Percentiles rank a stretch among this genome's conserved stretches.
These are phyloP conservation scores for Bombus superbus DNA, from an alignment of 1,140 invertebrate species.

Conservation along the genomic window DNA sequence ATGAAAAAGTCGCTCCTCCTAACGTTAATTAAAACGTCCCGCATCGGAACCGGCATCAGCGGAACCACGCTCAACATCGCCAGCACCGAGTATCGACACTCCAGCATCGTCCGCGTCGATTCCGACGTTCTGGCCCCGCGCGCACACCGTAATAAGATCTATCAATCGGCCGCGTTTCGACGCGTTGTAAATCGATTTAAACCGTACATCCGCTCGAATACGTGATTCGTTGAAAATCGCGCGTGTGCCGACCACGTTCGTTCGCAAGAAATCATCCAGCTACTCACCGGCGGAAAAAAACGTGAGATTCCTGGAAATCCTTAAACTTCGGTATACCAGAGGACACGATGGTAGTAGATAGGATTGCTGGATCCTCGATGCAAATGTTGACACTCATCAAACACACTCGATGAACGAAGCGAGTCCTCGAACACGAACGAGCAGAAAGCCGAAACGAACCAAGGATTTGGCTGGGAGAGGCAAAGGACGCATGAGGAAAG, in stretches of 20 bases:
- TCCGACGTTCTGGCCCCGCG: neutral
- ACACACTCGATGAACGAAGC: slow-evolving; percentile 26
- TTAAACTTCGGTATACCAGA: slow-evolving; percentile 4
- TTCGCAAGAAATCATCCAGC: neutral
- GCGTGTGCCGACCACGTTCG: neutral
- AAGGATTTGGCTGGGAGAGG: neutral
- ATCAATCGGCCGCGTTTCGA: slow-evolving; percentile 13
- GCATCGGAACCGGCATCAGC: slow-evolving; percentile 31
- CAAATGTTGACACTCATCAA: slow-evolving; percentile 25
- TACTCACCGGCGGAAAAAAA: slow-evolving; percentile 5
- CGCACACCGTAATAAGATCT: slow-evolving; percentile 3
- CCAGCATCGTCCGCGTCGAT: neutral
- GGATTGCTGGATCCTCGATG: slow-evolving; percentile 20
- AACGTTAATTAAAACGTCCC: slow-evolving; percentile 46
- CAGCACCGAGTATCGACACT: slow-evolving; percentile 8
- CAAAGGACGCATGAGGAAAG: neutral
- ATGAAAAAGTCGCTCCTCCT: slow-evolving; percentile 10
- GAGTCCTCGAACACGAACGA: no score
- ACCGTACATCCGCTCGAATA: neutral
- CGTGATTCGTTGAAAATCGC: neutral
- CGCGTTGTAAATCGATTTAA: slow-evolving; percentile 9
- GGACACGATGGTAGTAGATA: neutral
- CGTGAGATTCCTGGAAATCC: slow-evolving; percentile 18
- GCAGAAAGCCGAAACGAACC: neutral
- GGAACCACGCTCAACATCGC: neutral